These are phyloP conservation scores for Emydoidea blandingii DNA, from an alignment of 2,797 vertebrate species.

Conservation along the genomic window DNA sequence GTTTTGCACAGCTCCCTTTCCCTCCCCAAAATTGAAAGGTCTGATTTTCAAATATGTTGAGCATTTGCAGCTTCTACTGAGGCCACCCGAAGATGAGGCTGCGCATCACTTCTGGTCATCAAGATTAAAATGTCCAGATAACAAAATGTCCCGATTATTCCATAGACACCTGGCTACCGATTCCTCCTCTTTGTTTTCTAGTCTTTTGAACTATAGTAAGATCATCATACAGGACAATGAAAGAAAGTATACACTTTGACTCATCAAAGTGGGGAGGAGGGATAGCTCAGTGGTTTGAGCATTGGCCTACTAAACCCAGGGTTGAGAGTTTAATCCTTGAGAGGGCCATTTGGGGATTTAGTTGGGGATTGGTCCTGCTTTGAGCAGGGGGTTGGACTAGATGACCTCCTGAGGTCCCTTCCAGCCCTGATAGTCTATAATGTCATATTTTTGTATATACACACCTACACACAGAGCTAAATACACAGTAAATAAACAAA, in stretches of 20 bases:
- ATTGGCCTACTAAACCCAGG: no score
- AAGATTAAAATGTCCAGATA: fast-evolving
- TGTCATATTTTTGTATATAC: not conserved
- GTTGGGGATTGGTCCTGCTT: no score
- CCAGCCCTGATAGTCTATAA: no score
- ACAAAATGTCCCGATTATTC: fast-evolving
- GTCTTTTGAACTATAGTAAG: not conserved
- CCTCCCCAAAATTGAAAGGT: fast-evolving
- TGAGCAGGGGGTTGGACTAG: no score
- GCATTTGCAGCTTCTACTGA: not conserved
- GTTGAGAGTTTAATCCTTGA: no score
- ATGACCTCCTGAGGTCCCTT: no score
- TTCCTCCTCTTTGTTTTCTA: not conserved
- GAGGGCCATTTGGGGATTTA: no score
- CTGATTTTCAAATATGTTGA: not conserved
- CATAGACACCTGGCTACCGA: not conserved
- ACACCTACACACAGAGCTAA: not conserved
- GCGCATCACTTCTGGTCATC: not conserved
- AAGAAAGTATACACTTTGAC: not conserved
- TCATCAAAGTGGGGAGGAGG: not conserved
- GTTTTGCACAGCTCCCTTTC: not conserved
- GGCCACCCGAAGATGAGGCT: not conserved
- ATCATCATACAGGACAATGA: not conserved
- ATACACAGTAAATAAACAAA: not conserved
- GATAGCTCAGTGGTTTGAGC: no score